phyloP scores from a whole-genome alignment of 2,113 vertebrate genomes.

The Crotalus horridus region DNA sequence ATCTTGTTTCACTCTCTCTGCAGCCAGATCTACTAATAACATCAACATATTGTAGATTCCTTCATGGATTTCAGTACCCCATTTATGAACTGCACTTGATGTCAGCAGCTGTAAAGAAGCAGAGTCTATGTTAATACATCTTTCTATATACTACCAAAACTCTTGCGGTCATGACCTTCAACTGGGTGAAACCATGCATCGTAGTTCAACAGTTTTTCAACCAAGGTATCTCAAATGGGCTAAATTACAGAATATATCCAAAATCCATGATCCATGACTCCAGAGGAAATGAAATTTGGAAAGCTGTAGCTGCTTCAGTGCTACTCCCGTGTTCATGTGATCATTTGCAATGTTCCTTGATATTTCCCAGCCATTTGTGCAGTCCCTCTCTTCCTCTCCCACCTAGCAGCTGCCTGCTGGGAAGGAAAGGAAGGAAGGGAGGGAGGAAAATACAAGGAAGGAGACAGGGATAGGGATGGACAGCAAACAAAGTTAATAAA shows the following conservation, averaged over 20 bases:
- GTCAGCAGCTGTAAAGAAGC: slow-evolving; percentile 81
- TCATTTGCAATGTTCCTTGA: neutral
- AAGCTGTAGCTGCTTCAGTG: neutral
- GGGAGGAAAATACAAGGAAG: neutral
- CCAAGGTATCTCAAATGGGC: neutral
- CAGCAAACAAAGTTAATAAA: neutral
- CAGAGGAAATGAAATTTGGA: neutral
- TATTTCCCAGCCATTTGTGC: neutral
- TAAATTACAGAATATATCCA: neutral
- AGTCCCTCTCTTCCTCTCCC: neutral
- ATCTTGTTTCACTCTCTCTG: slow-evolving; percentile 94
- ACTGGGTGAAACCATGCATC: neutral
- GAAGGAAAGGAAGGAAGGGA: neutral
- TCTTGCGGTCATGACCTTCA: neutral
- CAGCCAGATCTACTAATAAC: slow-evolving; percentile 93
- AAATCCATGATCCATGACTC: neutral
- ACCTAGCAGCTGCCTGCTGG: neutral
- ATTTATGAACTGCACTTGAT: slow-evolving; percentile 97
- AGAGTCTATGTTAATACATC: neutral
- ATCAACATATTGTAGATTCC: slow-evolving; percentile 99
- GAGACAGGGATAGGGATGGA: neutral
- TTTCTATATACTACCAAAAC: neutral
- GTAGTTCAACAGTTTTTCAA: neutral
- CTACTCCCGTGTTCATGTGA: neutral
- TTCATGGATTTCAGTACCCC: slow-evolving; percentile 98